Conservation (phyloP, 2,113 vertebrate species). For the Camelus dromedarius region DNA sequence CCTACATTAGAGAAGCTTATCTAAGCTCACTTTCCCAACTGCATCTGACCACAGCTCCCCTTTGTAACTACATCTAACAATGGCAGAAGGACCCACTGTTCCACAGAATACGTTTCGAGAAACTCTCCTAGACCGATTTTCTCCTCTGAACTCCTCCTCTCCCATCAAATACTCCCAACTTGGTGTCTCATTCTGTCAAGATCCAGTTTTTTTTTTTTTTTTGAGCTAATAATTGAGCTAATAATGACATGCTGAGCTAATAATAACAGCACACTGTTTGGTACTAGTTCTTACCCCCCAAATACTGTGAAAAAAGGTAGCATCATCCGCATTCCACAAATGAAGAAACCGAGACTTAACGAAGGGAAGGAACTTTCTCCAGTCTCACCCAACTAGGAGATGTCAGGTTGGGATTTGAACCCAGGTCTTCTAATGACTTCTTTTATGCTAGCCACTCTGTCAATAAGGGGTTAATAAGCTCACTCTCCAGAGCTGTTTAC, state of each 20-base stretch:
- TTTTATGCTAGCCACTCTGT: background rate
- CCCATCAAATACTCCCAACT: background rate
- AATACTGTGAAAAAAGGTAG: background rate
- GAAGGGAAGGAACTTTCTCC: background rate
- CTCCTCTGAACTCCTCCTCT: background rate
- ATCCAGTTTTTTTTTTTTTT: background rate
- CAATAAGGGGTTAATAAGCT: background rate
- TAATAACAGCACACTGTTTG: background rate
- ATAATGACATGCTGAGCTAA: background rate
- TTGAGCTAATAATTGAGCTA: background rate
- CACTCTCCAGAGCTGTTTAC: conserved; percentile 41
- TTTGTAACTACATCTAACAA: background rate
- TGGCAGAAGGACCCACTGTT: background rate
- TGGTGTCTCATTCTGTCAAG: background rate
- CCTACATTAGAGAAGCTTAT: background rate
- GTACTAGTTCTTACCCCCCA: background rate
- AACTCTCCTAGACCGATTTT: background rate
- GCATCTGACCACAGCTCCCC: background rate
- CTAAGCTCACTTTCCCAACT: background rate
- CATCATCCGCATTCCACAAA: background rate
- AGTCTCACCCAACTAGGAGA: background rate
- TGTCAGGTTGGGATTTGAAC: background rate
- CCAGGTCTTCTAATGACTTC: background rate
- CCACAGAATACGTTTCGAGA: background rate
- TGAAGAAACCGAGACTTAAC: background rate